A percentile compares a stretch with the other conserved stretches of the same genome.
phyloP scores from a whole-genome alignment of 1,140 invertebrate species.

The Bombus soroeensis region DNA sequence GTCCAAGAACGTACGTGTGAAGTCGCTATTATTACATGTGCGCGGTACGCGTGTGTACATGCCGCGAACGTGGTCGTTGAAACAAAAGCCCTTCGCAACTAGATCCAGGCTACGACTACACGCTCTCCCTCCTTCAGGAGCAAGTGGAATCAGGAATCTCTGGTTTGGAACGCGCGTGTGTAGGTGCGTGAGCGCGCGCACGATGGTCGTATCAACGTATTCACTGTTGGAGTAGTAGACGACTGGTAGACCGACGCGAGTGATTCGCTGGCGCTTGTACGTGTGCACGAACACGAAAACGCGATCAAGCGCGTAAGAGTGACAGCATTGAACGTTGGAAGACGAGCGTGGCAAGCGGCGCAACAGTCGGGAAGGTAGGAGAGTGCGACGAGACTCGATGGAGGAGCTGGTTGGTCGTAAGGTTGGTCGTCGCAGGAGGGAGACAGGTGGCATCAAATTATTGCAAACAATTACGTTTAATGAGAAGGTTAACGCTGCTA shows the following conservation, averaged over 20 bases:
- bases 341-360: conserved; percentile 42
- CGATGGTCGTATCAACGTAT: background rate
- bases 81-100: conserved; percentile 27
- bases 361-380: conserved; percentile 59
- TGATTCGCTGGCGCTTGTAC: background rate
- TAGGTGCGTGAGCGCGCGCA: too few species aligned
- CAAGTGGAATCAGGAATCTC: conserved; percentile 43
- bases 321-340: conserved; percentile 6
- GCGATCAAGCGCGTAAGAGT: background rate
- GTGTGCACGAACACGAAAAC: background rate
- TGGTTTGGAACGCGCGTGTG: background rate
- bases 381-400: conserved; percentile 44
- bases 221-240: conserved; percentile 34
- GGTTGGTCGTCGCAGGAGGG: conserved; percentile 38
- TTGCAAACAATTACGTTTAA: conserved; percentile 80
- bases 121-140: conserved; percentile 10
- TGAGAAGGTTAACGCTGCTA: conserved; percentile 77
- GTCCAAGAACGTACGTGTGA: conserved; percentile 23
- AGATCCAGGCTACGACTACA: conserved; percentile 12
- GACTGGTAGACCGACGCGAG: background rate
- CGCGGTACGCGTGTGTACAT: background rate
- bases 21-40: conserved; percentile 37
- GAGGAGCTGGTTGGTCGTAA: conserved; percentile 61
- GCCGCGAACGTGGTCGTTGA: background rate
- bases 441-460: conserved; percentile 77